Evolutionary conservation across 2,888 invertebrate species (phyloP), one percentile per base, ranked within the genome.

Genomic region (Harpalus rubripes): DNA sequence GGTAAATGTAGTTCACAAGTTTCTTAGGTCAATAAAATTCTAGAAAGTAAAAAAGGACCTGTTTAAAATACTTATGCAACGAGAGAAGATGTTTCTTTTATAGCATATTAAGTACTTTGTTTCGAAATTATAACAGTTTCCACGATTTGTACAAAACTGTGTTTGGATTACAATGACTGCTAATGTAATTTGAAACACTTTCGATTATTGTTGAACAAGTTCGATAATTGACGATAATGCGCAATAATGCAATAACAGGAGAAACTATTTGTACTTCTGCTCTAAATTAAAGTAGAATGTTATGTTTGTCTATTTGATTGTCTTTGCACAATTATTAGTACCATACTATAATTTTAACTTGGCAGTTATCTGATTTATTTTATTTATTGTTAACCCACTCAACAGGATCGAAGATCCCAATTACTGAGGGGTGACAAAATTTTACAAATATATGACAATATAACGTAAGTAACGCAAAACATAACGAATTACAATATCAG

Each of bases 21-120:
- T 84, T 84, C 84, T 76, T 76, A 39, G 76, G 76, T 84, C 76
- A 84, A 84, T 84, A 76, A 74, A 84, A 84, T 63, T 84, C 76
- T 84, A 84, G 84, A 84, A 84, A 84, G 84, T 84, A 84, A 84
- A 83, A 84, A 65, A 81, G 61, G 58, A 18, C 44, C 52, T 76
- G 22, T 22, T 52, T 44, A 12, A 59, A 61, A 84, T 76, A 39
- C 74, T 84, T 84, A 84, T 41, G 84, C 76, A 84, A 84, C 58
- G 63, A 32, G 52, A 39, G 39, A 32, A 61, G 26, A 52, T 16
- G 56, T n/a, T 56, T 26, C 76, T 56, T 56, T 26, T 44, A 52
- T 52, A 56, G 76, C 52, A 76, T 76, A 16, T 76, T 22, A 76
- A 76, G 44, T 76, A 52, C 15, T 52, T 15, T 52, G 8, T 76